These are phyloP conservation scores for Margarornis squamiger DNA, from an alignment of 2,797 vertebrate species.

Conservation along the genomic window DNA sequence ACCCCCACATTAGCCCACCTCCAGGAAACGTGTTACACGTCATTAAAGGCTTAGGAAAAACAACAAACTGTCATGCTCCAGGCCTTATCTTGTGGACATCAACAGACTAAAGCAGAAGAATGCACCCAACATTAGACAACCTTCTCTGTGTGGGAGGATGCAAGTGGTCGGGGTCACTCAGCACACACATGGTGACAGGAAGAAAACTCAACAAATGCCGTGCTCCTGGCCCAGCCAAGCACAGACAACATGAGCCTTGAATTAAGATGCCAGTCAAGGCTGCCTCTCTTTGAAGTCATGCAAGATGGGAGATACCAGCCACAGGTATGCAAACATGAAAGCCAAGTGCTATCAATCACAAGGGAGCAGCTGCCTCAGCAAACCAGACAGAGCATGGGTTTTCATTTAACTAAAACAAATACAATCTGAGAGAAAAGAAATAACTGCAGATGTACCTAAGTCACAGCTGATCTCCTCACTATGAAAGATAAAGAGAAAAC, in stretches of 20 bases:
- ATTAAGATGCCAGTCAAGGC: neutral
- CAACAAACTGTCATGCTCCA: neutral
- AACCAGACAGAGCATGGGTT: neutral
- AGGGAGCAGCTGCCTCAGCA: neutral
- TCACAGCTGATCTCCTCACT: neutral
- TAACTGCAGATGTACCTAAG: neutral
- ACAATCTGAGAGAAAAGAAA: neutral
- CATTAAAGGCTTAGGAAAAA: neutral
- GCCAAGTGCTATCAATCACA: neutral
- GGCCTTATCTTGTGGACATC: neutral
- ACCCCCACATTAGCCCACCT: neutral
- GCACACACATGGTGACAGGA: accelerated
- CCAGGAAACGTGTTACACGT: neutral
- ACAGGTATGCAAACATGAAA: slow-evolving; percentile 46
- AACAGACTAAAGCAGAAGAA: slow-evolving; percentile 8
- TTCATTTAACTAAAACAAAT: slow-evolving; percentile 24
- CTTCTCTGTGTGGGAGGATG: neutral
- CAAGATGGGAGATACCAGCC: slow-evolving; percentile 16
- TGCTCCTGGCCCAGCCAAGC: neutral
- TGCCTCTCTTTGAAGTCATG: slow-evolving; percentile 36
- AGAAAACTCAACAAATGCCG: neutral
- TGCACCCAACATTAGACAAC: neutral
- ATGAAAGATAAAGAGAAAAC: neutral
- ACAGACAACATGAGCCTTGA: neutral
- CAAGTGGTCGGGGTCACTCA: accelerated